Conservation (phyloP, 2,888 invertebrate genomes). For the Dorcus parallelipipedus region DNA sequence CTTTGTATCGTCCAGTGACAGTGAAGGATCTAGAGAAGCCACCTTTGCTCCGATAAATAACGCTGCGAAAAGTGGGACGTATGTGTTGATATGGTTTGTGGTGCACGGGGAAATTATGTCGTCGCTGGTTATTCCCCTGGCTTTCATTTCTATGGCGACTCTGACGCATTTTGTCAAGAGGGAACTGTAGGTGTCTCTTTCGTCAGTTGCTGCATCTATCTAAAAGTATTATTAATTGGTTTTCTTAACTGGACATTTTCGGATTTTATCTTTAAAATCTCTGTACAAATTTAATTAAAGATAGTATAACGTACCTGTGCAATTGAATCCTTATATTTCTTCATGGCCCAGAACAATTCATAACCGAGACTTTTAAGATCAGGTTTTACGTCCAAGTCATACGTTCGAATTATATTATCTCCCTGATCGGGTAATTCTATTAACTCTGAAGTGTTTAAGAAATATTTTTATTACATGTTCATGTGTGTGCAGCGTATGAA, state of each 20-base stretch:
- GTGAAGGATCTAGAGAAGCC: constrained; percentile 33
- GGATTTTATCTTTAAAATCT: too few species aligned
- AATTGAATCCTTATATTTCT: constrained; percentile 2
- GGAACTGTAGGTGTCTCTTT: constrained; percentile 42
- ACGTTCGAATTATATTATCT: constrained; percentile 13
- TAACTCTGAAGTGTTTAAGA: too few species aligned
- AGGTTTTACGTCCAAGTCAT: background rate
- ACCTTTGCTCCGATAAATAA: constrained; percentile 46
- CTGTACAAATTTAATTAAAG: too few species aligned
- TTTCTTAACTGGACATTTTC: too few species aligned
- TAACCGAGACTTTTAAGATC: constrained; percentile 10
- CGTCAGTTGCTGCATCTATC: constrained; percentile 50
- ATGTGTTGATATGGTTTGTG: constrained; percentile 48
- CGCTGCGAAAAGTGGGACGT: constrained; percentile 50
- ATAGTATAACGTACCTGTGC: constrained; percentile 7
- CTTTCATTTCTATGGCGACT: constrained; percentile 47
- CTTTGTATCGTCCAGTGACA: constrained; percentile 26
- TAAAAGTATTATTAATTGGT: constrained; percentile 20
- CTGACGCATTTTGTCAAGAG: constrained; percentile 44
- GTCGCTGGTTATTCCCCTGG: constrained; percentile 43
- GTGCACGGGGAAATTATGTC: constrained; percentile 52
- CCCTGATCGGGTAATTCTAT: constrained; percentile 11
- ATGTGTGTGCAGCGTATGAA: too few species aligned
- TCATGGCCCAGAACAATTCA: constrained; percentile 5
- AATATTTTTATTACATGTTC: too few species aligned